A percentile compares a stretch with the other conserved stretches of the same genome.
Evolutionary conservation across 2,888 invertebrate species (phyloP).

Genomic region (Watsonalla cultraria): DNA sequence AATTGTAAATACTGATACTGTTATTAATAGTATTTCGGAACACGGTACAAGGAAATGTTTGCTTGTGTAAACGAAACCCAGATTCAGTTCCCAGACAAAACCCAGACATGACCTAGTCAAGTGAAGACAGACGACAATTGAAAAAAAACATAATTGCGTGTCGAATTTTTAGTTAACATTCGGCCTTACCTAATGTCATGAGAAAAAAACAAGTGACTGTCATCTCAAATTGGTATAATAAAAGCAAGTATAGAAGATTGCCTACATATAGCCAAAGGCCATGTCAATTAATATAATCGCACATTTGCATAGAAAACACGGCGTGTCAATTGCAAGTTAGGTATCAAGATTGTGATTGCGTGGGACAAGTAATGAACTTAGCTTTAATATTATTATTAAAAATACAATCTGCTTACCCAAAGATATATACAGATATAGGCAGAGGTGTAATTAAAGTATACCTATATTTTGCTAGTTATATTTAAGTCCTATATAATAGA

Average conservation of each 20-base stretch:
- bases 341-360: constrained; percentile 18
- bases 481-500: too few species aligned
- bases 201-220: neutral
- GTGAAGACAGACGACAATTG: neutral
- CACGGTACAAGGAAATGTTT: neutral
- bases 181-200: neutral
- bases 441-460: too few species aligned
- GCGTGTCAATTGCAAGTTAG: constrained; percentile 36
- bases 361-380: constrained; percentile 20
- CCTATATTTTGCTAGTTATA: too few species aligned
- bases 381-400: neutral
- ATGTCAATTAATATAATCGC: constrained; percentile 45
- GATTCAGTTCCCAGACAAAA: neutral
- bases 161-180: neutral
- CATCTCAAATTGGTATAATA: neutral
- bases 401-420: too few species aligned
- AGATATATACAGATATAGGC: too few species aligned
- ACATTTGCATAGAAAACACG: constrained; percentile 52
- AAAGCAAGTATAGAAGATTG: neutral
- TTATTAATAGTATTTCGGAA: too few species aligned
- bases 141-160: neutral
- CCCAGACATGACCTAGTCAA: neutral
- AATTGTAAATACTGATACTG: too few species aligned
- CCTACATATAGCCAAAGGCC: constrained; percentile 26
- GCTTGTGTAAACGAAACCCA: neutral